Base-by-base conservation (phyloP, 2,888 invertebrate genomes). In the Platycnemis pennipes region DNA sequence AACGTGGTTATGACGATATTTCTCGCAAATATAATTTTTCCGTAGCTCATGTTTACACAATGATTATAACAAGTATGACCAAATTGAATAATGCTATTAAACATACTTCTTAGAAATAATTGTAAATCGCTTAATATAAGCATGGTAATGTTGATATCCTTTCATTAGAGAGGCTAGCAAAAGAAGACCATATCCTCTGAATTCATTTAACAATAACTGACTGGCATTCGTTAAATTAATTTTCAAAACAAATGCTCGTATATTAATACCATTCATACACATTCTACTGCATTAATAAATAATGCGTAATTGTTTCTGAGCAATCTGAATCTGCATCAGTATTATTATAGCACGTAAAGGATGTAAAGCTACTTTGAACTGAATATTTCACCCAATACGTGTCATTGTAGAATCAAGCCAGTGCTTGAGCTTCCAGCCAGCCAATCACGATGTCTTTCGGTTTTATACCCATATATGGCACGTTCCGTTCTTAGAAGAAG, bases 381-480 rank as follows among this genome's bases (percentile, higher is more conserved):
- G 69, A 91, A 91, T 91, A 91, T 91, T 91, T 91, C 91, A 91
- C 91, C 91, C 91, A 91, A 91, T 91, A 91, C 91, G 91, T 91
- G 91, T 91, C 91, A 89, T 89, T 89, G 89, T 89, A 89, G 89
- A 89, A 91, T 91, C 91, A 91, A 91, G 91, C 63, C 91, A 91
- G 91, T 69, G 91, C 91, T 91, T n/a, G 63, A 91, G 91, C 53
- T 37, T 63, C 91, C 91, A 96, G 95, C 96, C 97, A 96, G 97
- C 98, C 98, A 98, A 98, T 98, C 97, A 97, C 96, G 96, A 96
- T 96, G 97, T 96, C 96, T 96, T 97, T 97, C 97, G 97, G 97
- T 97, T 97, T 97, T 97, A 98, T 98, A 98, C 97, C 98, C 98
- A 98, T 98, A 98, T 98, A 98, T 97, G 98, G 98, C 97, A 97